Evolutionary conservation across 2,113 vertebrate genomes (phyloP).

Genomic region (Lucifuga dentata): DNA sequence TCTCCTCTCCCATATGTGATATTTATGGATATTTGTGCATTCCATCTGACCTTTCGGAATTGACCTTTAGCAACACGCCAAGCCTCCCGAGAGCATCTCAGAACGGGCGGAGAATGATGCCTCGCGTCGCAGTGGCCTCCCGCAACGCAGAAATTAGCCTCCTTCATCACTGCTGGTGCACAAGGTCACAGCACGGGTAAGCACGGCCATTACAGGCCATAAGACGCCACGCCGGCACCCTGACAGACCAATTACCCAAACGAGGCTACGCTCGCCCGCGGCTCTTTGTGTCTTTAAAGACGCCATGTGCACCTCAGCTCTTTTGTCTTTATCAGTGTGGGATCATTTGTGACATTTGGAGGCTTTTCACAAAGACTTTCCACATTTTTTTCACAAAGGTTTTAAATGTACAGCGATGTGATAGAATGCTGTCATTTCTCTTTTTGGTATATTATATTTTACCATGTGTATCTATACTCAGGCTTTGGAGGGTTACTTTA

Average conservation of each 20-base stretch:
- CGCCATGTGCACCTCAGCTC: not conserved
- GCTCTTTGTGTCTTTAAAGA: conserved; percentile 37
- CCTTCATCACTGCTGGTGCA: conserved; percentile 57
- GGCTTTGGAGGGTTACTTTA: too few species aligned
- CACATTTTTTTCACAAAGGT: not conserved
- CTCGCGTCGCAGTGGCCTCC: conserved; percentile 53
- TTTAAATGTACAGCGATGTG: too few species aligned
- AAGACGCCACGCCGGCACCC: conserved; percentile 30
- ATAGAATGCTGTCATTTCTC: too few species aligned
- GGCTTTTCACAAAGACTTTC: not conserved
- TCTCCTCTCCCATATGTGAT: not conserved
- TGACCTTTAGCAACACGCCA: conserved; percentile 54
- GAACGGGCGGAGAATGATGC: conserved; percentile 50
- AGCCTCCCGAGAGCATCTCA: conserved; percentile 42
- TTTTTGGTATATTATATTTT: too few species aligned
- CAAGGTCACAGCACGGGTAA: conserved; percentile 64
- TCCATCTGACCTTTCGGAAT: conserved; percentile 55
- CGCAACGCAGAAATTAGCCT: conserved; percentile 57
- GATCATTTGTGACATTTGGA: conserved; percentile 12
- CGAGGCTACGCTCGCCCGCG: conserved; percentile 26
- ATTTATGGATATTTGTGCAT: conserved; percentile 52
- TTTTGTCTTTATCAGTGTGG: conserved; percentile 32
- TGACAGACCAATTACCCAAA: conserved; percentile 64
- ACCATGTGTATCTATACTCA: too few species aligned
- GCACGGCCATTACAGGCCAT: conserved; percentile 49